phyloP scores from a whole-genome alignment of 2,113 vertebrate species.

The Ahaetulla prasina region DNA sequence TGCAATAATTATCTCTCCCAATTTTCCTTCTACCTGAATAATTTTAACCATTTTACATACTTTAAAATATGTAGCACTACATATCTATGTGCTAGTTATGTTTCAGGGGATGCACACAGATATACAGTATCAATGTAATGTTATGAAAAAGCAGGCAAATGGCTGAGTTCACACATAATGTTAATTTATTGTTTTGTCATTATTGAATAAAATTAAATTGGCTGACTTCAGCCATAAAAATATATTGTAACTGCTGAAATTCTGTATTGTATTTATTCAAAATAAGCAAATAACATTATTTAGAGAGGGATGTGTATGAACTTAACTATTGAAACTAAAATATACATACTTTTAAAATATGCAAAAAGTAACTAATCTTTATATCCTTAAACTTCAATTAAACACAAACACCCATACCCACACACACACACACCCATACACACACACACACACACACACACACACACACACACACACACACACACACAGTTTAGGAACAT shows the following conservation, averaged over 20 bases:
- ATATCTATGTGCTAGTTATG: neutral
- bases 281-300: neutral
- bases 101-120: neutral
- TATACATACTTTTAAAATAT: neutral
- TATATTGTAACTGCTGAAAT: neutral
- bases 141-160: neutral
- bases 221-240: neutral
- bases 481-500: neutral
- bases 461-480: too few species aligned
- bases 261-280: neutral
- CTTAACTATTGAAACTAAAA: neutral
- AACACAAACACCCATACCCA: neutral
- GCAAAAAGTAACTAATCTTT: neutral
- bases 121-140: neutral
- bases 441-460: neutral
- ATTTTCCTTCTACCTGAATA: constrained; percentile 41
- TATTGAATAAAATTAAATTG: neutral
- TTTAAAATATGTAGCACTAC: neutral
- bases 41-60: constrained; percentile 40
- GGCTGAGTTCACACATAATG: neutral
- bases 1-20: constrained; percentile 10
- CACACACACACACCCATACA: neutral
- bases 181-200: neutral
- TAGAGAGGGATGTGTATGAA: neutral
- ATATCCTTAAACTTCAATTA: neutral